Evolutionary conservation across 2,797 vertebrate genomes (phyloP), one percentile per base, ranked within the genome.

Genomic region (Protosalanx chinensis): DNA sequence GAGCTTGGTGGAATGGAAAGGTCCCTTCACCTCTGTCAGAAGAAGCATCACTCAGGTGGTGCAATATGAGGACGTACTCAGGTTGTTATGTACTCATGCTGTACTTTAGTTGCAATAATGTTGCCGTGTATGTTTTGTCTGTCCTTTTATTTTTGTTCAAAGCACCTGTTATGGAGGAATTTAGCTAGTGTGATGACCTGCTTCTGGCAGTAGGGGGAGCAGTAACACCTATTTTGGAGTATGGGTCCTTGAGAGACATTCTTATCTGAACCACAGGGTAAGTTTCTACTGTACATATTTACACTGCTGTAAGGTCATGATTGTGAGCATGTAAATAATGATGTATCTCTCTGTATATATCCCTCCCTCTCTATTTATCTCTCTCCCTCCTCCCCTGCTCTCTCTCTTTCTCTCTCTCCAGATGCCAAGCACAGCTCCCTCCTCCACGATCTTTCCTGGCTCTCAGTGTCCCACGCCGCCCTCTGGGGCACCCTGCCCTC

Each of bases 221-320:
- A 67, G 23, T 69, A 35, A 66, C 46, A 30, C 51, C 35, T 37
- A 18, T 27, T 60, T 63, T 57, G 30, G 71, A 82, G 67, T 60
- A 86, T 84, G 82, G 77, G 71, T 57, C 82, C 82, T 27, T 16
- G 76, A 84, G 56, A 74, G 80, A 27, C 32, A 63, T 6, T 62
- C 71, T 20, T 46, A 70, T 13, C 46, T 73, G 15, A 76, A 74
- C 69, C 51, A 77, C 67, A 83, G 29, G 81, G 84, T 86, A 86
- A 58, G 64, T 12, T 61, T 8, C 10, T 15, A 29, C 6, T 30
- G 29, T 61, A 35, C 70, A 16, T 57, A 2, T 59, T 7, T 51
- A 18, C 33, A 6, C n/a, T 18, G 53, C 12, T 41, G 1, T 27
- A 37, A 35, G n/a, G 15, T 3, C 4, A 37, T 58, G 1, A 33